phyloP scores from a whole-genome alignment of 1,140 invertebrate species.

The Scylla paramamosain region DNA sequence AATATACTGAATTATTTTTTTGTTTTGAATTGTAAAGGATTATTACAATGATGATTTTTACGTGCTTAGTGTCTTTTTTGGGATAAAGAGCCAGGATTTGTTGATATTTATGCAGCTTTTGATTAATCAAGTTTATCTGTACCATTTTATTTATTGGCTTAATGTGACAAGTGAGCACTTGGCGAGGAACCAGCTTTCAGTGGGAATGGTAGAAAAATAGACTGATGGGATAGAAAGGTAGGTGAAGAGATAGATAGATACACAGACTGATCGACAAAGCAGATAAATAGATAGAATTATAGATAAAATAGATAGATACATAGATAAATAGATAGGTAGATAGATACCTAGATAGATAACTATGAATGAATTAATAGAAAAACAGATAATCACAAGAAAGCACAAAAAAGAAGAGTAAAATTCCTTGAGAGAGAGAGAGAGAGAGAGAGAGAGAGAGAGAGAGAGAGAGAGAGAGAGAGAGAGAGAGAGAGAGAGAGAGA shows the following conservation, averaged over 20 bases:
- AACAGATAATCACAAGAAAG: not conserved
- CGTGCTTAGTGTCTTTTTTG: not conserved
- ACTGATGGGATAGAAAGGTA: not conserved
- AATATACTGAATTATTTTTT: not conserved
- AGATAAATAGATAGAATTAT: not conserved
- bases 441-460: slow-evolving; percentile 43
- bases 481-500: slow-evolving; percentile 55
- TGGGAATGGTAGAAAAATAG: not conserved
- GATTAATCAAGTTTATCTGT: not conserved
- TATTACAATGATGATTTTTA: not conserved
- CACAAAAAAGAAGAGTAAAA: not conserved
- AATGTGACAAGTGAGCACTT: not conserved
- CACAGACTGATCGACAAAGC: not conserved
- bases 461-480: slow-evolving; percentile 35
- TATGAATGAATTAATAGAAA: not conserved
- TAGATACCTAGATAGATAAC: not conserved
- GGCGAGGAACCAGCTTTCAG: not conserved
- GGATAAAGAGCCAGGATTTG: not conserved
- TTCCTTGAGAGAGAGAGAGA: not conserved
- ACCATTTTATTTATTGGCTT: not conserved
- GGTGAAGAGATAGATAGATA: not conserved
- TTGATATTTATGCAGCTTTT: not conserved
- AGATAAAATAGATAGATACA: not conserved
- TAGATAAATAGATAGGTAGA: not conserved
- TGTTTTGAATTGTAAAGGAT: not conserved